Evolutionary conservation across 2,113 vertebrate species (phyloP), one percentile per base, ranked within the genome.

Genomic region (Alethe diademata): DNA sequence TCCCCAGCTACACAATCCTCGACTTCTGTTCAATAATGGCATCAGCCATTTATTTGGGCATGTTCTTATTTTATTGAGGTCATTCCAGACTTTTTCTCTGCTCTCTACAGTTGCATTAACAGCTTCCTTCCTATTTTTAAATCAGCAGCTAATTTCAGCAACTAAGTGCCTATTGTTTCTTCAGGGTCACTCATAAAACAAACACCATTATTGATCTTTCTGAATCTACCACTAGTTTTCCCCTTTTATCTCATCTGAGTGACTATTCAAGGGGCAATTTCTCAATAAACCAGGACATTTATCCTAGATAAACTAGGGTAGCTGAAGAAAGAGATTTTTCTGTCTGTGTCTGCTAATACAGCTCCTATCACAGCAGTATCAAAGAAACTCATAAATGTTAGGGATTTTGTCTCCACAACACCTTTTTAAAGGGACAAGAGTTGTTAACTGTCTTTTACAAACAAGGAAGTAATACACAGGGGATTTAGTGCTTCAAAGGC

Each of bases 121-220:
- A 92, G 92, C 82, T 96, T 90, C 90, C 88, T 95, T 93, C 93
- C 95, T 96, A 96, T 97, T 96, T 96, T 96, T 93, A 95, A 94
- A 95, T 94, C 94, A 92, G 88, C 76, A 84, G 92, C 94, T 96
- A 92, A 97, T 97, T 96, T 95, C 94, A 92, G 95, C 90, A 96
- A 90, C 94, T 95, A 94, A 94, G 86, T 86, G 88, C 93, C 92
- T 97, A 95, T 94, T 96, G 93, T 95, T 96, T 95, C 90, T 96
- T 93, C 93, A 95, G 94, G 93, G 95, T 95, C 93, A 88, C 86
- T 90, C 93, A 95, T 96, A 94, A 97, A 96, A 90, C 79, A 94
- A 96, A 96, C 88, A 90, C 75, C 48, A 60, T 94, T 96, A 96
- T 96, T 84, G 94, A 96, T 96, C 88, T 80, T 92, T 84, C 74